A percentile compares a stretch with the other conserved stretches of the same genome.
These are phyloP conservation scores for Amyelois transitella DNA, from an alignment of 1,140 invertebrate species.

Conservation along the genomic window DNA sequence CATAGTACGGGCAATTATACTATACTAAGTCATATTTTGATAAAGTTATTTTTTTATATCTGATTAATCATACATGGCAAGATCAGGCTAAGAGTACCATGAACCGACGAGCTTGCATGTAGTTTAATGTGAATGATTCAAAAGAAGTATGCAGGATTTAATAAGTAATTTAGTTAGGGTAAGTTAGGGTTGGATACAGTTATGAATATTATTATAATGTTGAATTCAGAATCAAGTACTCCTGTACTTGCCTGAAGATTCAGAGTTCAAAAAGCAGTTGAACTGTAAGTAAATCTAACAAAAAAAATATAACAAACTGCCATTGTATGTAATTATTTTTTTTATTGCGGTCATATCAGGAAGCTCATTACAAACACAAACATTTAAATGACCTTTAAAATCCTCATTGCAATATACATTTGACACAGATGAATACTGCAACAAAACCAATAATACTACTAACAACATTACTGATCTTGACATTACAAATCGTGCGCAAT, in stretches of 20 bases:
- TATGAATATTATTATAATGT: neutral
- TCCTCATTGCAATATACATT: neutral
- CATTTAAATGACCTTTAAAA: too few species aligned
- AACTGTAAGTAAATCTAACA: too few species aligned
- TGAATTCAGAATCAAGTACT: too few species aligned
- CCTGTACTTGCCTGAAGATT: too few species aligned
- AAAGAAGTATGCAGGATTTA: too few species aligned
- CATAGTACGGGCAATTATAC: slow-evolving; percentile 30
- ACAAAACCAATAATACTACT: neutral
- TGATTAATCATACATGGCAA: neutral
- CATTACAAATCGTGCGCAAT: neutral
- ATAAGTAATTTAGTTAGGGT: too few species aligned
- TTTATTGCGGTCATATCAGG: too few species aligned
- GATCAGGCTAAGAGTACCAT: neutral
- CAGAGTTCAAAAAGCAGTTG: too few species aligned
- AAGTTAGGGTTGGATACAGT: too few species aligned
- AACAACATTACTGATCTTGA: neutral
- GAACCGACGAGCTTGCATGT: neutral
- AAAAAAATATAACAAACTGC: too few species aligned
- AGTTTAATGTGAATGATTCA: neutral
- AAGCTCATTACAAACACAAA: too few species aligned
- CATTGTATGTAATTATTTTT: too few species aligned
- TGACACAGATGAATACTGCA: neutral
- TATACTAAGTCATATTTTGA: neutral
- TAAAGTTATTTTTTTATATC: neutral